Evolutionary conservation across 1,140 invertebrate species (phyloP), one percentile per base, ranked within the genome.

Genomic region (Sycophila sp.): DNA sequence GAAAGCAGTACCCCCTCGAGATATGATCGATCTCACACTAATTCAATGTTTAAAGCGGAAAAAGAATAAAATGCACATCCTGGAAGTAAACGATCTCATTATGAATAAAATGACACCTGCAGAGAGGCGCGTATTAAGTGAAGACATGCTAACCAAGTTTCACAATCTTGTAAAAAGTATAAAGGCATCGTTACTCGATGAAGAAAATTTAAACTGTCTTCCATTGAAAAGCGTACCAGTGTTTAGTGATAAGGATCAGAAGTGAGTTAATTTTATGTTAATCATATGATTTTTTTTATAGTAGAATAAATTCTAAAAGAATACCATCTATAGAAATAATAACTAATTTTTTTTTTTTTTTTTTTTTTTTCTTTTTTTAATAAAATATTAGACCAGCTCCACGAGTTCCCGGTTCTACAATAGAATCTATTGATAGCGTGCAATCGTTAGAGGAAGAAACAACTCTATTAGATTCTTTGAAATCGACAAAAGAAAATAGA

Each of bases 1-100:
- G 17, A 66, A 53, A 36, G 62, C 45, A 22, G 22, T 42, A 8
- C 69, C 63, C 1, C 63, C 63, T 13, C 4, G 6, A 8, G 63
- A 71, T 24, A 71, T 71, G 13, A 53, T 71, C 19, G 63, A 71
- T 17, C 11, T 71, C 0, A 59, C 38, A 5, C 7, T 71, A 15
- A 1, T 66, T 2, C 63, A 71, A 13, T 71, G 69, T 19, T 13
- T 66, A 15, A 51, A 32, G 4, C 26, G 63, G 11, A 66, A 67
- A 19, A 71, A 66, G 22, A 60, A 66, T 49, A 1, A 13, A 15
- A 28, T 1, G 13, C 60, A 71, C 17, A 66, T 66, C 15, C n/a
- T 1, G 5, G 63, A 71, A 45, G 60, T 71, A 2, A 40, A 60
- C 19, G 22, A 71, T 26, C 11, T 71, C 4, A 22, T 71, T 4